Conservation (phyloP, 2,113 vertebrate species). For the Mionectes macconnelli region DNA sequence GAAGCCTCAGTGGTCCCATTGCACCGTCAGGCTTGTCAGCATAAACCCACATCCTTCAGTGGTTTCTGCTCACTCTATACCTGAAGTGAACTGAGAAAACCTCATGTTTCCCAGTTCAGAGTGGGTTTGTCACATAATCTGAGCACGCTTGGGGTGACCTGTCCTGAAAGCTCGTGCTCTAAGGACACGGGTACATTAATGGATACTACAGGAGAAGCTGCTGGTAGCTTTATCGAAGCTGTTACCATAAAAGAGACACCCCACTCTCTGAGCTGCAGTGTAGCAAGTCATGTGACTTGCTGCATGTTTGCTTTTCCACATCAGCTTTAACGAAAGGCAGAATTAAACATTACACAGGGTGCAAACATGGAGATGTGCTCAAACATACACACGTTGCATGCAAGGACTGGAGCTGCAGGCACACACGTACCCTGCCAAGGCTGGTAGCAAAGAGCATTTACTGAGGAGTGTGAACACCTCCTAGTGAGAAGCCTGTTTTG, state of each 20-base stretch:
- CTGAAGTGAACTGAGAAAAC: neutral
- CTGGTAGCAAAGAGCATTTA: neutral
- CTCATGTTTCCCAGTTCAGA: neutral
- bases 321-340: neutral
- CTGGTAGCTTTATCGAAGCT: neutral
- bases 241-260: neutral
- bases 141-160: neutral
- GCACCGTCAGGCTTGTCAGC: neutral
- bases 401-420: neutral
- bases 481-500: neutral
- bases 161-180: neutral
- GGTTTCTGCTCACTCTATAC: neutral
- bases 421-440: neutral
- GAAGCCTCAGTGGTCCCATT: neutral
- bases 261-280: neutral
- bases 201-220: neutral
- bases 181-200: neutral
- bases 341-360: neutral
- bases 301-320: neutral
- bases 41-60: neutral
- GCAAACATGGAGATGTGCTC: neutral
- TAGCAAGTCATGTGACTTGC: accelerated
- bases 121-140: neutral
- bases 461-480: neutral
- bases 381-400: accelerated